These are phyloP conservation scores for Thalpophila matura DNA, from an alignment of 2,888 invertebrate species.

Conservation along the genomic window DNA sequence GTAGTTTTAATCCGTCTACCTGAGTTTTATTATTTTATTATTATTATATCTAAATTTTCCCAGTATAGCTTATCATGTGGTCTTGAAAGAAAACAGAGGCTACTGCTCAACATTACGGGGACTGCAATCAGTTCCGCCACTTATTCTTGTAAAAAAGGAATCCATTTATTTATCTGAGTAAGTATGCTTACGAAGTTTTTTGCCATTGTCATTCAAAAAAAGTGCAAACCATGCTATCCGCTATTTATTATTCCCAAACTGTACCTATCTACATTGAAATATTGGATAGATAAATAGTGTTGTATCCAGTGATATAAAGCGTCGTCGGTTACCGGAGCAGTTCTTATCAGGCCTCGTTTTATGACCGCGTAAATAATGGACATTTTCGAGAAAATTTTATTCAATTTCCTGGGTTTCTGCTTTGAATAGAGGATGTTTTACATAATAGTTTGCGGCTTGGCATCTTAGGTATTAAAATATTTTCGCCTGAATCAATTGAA, in stretches of 20 bases:
- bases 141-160: too few species aligned
- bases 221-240: constrained; percentile 35
- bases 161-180: too few species aligned
- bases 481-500: too few species aligned
- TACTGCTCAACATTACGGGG: too few species aligned
- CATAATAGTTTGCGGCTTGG: constrained; percentile 49
- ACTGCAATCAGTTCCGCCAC: too few species aligned
- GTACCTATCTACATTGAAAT: constrained; percentile 66
- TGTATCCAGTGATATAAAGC: constrained; percentile 61
- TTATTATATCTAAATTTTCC: too few species aligned
- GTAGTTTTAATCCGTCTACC: constrained; percentile 1
- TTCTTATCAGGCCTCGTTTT: constrained; percentile 71
- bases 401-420: constrained; percentile 62
- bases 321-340: constrained; percentile 51
- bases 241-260: constrained; percentile 50
- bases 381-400: constrained; percentile 64
- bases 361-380: constrained; percentile 71
- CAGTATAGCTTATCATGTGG: too few species aligned
- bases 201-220: constrained; percentile 38
- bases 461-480: constrained; percentile 29
- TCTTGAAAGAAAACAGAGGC: too few species aligned
- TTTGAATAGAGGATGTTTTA: constrained; percentile 60
- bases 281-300: constrained; percentile 69
- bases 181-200: not conserved
- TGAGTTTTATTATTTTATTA: not conserved